Base-by-base conservation (phyloP, 2,113 vertebrate genomes). In the Cromileptes altivelis region DNA sequence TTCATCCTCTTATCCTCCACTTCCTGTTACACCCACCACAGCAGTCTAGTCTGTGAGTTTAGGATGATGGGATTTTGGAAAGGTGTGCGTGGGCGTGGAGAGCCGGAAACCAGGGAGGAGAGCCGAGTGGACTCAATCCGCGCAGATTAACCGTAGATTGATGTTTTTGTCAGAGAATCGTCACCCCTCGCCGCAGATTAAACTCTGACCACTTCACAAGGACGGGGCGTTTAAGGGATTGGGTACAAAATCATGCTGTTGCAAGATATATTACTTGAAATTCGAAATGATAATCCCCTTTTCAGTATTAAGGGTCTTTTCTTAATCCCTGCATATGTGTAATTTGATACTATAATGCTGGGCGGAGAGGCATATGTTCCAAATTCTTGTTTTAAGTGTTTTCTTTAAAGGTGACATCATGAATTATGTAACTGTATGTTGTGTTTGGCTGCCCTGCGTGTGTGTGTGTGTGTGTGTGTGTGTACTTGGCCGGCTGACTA, bases 71-170 rank as follows among this genome's bases (percentile, higher is more conserved):
- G 86, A 78, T 92, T 90, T 89, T 63, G 63, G 64, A 72, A 83
- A 90, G 78, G 91, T 93, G 89, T 69, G 80, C 23, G 73, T 85
- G 79, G 69, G 69, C 7, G 40, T 53, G 10, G 68, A 63, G 70
- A 56, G 84, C 53, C 30, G 27, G 68, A 84, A 42, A 49, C 40
- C 37, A 18, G 55, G 67, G 74, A 45, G 71, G 61, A 68, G 57
- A 53, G 67, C 69, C 17, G 19, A 53, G 52, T 57, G 78, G 67
- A 87, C 70, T 88, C 84, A 92, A 88, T 92, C 84, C 19, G 5
- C 61, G 1, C 80, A 90, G 88, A 92, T 94, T 90, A 89, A 88
- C 17, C 37, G 30, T 33, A 78, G 69, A 72, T 65, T 77, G 65
- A 86, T 89, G 72, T 78, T 88, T 82, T 72, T 78, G 55, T 81